Evolutionary conservation across 2,113 vertebrate species (phyloP).

Genomic region (Daubentonia madagascariensis): DNA sequence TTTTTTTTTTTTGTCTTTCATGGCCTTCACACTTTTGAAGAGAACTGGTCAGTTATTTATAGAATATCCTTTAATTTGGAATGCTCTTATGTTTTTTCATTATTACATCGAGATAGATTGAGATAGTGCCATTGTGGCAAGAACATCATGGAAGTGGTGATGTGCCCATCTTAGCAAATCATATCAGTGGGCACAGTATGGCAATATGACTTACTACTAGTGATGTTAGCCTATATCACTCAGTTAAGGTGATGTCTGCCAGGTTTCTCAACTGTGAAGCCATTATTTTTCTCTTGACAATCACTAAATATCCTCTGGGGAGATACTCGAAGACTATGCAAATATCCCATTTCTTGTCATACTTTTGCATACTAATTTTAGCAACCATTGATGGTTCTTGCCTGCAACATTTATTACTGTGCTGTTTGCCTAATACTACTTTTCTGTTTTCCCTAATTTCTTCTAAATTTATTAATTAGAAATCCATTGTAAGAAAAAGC

Average conservation of each 20-base stretch:
- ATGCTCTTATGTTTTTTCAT: not conserved
- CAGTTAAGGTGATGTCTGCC: not conserved
- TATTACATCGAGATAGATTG: too few species aligned
- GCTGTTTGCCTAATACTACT: not conserved
- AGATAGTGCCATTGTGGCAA: not conserved
- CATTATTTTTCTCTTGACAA: not conserved
- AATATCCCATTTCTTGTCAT: not conserved
- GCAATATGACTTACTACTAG: not conserved
- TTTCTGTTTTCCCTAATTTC: not conserved
- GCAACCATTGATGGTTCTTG: not conserved
- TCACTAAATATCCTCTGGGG: not conserved
- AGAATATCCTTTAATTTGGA: not conserved
- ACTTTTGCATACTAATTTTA: not conserved
- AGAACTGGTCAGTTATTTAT: not conserved
- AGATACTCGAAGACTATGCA: not conserved
- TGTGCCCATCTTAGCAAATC: not conserved
- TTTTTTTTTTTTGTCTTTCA: not conserved
- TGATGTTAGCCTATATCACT: not conserved
- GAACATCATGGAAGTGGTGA: not conserved
- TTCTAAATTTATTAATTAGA: not conserved
- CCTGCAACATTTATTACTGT: not conserved
- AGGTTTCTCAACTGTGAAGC: not conserved
- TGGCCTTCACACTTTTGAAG: not conserved
- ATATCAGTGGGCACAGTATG: not conserved
- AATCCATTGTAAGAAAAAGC: not conserved